Evolutionary conservation across 2,888 invertebrate genomes (phyloP).

Genomic region (Thymelicus acteon): DNA sequence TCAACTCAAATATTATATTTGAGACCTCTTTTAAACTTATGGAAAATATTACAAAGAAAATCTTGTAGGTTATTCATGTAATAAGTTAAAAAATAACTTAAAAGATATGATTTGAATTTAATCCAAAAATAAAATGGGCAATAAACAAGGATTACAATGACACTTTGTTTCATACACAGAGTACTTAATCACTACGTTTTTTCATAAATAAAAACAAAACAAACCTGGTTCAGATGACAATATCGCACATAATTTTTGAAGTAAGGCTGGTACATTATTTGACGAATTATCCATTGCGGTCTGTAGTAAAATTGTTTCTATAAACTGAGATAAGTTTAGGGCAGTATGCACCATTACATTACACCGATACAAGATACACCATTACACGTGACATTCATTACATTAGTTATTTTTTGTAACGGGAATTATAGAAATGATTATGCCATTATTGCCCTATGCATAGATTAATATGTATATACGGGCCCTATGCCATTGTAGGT

Average conservation of each 20-base stretch:
- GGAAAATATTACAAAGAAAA: conserved; percentile 39
- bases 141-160: conserved; percentile 39
- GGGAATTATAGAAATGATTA: not conserved
- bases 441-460: no score
- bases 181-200: no score
- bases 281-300: conserved; percentile 60
- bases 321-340: no score
- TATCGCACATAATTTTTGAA: conserved; percentile 72
- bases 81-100: conserved; percentile 29
- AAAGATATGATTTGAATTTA: conserved; percentile 38
- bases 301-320: not conserved
- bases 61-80: conserved; percentile 60
- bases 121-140: not conserved
- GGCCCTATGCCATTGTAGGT: no score
- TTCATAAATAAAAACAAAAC: conserved; percentile 54
- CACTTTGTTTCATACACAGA: conserved; percentile 44
- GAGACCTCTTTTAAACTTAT: conserved; percentile 33
- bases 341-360: not conserved
- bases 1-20: not conserved
- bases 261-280: conserved; percentile 62
- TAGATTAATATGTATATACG: no score
- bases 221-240: conserved; percentile 76
- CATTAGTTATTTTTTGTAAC: not conserved
- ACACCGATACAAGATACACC: no score
- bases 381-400: not conserved